These are phyloP conservation scores for Drosophila recens DNA, from an alignment of 2,888 invertebrate species.

Conservation along the genomic window DNA sequence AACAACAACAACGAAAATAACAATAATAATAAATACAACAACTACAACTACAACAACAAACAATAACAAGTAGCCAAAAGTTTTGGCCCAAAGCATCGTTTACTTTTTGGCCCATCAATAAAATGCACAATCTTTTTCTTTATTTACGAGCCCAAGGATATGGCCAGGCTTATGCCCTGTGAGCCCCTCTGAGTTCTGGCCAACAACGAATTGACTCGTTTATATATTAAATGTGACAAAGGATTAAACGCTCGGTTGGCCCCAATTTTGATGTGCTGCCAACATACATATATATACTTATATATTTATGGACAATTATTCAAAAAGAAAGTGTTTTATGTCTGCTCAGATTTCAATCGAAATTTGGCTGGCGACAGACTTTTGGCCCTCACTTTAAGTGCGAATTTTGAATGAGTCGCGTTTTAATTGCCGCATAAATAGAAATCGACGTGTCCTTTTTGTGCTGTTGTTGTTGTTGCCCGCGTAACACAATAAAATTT, in stretches of 20 bases:
- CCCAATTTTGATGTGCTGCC: slow-evolving; percentile 50
- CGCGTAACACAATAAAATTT: slow-evolving; percentile 63
- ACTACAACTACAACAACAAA: slow-evolving; percentile 3
- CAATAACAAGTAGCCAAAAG: not conserved
- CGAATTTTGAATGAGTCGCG: not conserved
- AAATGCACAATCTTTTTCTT: slow-evolving; percentile 52
- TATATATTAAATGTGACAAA: slow-evolving; percentile 56
- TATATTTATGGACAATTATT: slow-evolving; percentile 77
- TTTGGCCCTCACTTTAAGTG: slow-evolving; percentile 13
- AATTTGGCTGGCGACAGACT: not conserved
- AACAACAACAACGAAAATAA: slow-evolving; percentile 1
- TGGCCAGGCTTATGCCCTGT: slow-evolving; percentile 41
- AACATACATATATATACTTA: slow-evolving; percentile 35
- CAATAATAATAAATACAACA: not conserved
- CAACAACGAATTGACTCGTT: not conserved
- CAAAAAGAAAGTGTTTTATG: slow-evolving; percentile 37
- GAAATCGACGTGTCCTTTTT: slow-evolving; percentile 20
- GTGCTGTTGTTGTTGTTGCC: not conserved
- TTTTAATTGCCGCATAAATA: slow-evolving; percentile 28
- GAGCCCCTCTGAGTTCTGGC: not conserved
- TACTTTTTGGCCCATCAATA: slow-evolving; percentile 70
- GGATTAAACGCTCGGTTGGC: slow-evolving; percentile 74
- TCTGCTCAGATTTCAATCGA: not conserved
- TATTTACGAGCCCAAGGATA: slow-evolving; percentile 67
- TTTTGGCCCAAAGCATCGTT: slow-evolving; percentile 19